Conservation (phyloP, 2,888 invertebrate genomes). For the Drosophila mercatorum region DNA sequence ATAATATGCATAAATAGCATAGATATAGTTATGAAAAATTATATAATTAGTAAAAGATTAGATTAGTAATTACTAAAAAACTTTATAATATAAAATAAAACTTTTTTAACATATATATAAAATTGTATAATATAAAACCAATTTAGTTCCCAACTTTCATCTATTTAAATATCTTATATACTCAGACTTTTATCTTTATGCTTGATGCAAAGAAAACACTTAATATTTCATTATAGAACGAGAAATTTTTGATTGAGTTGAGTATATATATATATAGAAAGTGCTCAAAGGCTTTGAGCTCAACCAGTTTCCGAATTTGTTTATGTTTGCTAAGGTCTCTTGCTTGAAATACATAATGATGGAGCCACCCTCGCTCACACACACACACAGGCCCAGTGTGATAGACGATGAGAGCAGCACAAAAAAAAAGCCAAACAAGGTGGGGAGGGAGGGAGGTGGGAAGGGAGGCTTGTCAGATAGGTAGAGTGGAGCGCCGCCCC, state of each 20-base stretch:
- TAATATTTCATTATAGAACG: background rate
- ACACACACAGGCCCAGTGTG: slow-evolving; percentile 28
- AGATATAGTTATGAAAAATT: too few relatives aligned
- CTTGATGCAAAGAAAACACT: background rate
- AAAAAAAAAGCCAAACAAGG: slow-evolving; percentile 22
- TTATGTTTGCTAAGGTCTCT: slow-evolving; percentile 3
- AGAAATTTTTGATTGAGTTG: background rate
- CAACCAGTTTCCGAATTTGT: slow-evolving; percentile 7
- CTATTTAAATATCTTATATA: background rate
- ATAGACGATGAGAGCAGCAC: slow-evolving; percentile 24
- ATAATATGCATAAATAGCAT: too few relatives aligned
- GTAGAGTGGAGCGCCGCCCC: slow-evolving; percentile 35
- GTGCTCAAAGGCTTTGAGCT: slow-evolving; percentile 1
- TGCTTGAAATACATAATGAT: slow-evolving; percentile 16
- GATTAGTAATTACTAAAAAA: too few relatives aligned
- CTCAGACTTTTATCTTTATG: background rate
- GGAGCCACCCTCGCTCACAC: slow-evolving; percentile 31
- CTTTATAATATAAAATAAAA: too few relatives aligned
- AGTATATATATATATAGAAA: background rate
- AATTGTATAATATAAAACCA: too few relatives aligned
- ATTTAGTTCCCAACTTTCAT: background rate
- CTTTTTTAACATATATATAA: too few relatives aligned
- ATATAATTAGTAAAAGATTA: too few relatives aligned
- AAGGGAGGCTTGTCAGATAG: background rate
- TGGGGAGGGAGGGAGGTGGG: background rate